Evolutionary conservation across 92 coral and sea anemone genomes (phyloP), one percentile per base, ranked within the genome.

Genomic region (Parazoanthus atlanticus): DNA sequence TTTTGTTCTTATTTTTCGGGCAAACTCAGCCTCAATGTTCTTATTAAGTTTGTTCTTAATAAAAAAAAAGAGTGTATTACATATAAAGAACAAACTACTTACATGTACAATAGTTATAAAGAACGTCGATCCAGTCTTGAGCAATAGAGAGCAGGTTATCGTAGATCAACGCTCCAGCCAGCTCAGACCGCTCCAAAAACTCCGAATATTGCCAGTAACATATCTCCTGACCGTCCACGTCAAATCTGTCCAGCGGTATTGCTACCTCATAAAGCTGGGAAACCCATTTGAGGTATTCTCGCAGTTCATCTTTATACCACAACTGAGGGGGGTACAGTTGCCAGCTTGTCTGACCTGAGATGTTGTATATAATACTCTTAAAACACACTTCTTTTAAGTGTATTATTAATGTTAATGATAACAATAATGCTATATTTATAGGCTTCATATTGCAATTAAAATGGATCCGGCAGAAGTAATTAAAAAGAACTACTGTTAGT

Each of bases 131-230:
- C 70, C 84, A 80, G 26, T 80, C 84, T 33, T 80, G 84, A 1
- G 84, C 47, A 13, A 54, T 0, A n/a, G 28, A 54, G 0, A 30
- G 23, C 49, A 80, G 31, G 56, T 29, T 31, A 9, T 9, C 69
- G 56, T 80, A 80, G 8, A 80, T 80, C 0, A 80, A 30, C 11
- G 70, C 84, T 32, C 84, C 84, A 30, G 33, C 47, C 1, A 2
- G 17, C 58, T 80, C 84, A 30, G 84, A 52, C 1, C 25, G 32
- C 70, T 80, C 84, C 41, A 56, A 7, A 31, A 80, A 80, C 71
- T 80, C 71, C 12, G 84, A 17, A 56, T 56, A 80, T 46, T 80
- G 84, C 84, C 84, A 80, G 72, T 54, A 52, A 31, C 84, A 80
- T 16, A 80, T 80, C 67, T 80, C 84, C 17, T 56, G 6, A 1